Evolutionary conservation across 2,113 vertebrate genomes (phyloP), one percentile per base, ranked within the genome.

Genomic region (Atrichornis clamosus): DNA sequence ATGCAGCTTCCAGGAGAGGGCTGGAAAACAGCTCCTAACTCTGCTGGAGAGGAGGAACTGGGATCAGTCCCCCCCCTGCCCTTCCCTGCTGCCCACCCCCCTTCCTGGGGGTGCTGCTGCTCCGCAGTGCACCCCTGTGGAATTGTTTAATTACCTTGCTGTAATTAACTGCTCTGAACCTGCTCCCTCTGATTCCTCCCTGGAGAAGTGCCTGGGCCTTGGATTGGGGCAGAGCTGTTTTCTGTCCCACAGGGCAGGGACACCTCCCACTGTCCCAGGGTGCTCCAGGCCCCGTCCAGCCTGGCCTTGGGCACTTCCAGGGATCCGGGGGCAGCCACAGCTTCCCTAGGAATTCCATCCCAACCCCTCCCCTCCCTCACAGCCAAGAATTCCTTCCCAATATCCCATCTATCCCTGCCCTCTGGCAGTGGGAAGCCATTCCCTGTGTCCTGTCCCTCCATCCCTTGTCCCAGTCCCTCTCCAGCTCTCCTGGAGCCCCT

Each of bases 371-470:
- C 8, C 49, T 24, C 68, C 35, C 35, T 30, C 52, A 22, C 78
- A 67, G 72, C 3, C 52, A 50, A 32, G 13, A 76, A 67, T 50
- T 58, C 35, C 28, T 33, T n/a, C 59, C 70, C 70, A 41, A 20
- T 2, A 0, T 75, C 60, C 49, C n/a, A 55, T 1, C 33, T 13
- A 5, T 8, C 15, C 16, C 16, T 52, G 14, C 53, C 7, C 7
- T 59, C 22, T 49, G 1, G 6, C 27, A 37, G 0, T 1, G 0
- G 1, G 1, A 28, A 47, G 23, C 50, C 82, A 65, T 56, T 65
- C 60, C 50, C 82, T 58, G 70, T 3, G 6, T 65, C n/a, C 70
- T 58, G 42, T 58, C 82, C 82, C 50, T 65, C 60, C 50, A 30
- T 1, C 0, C 59, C 82, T 46, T 75, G 70, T 56, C 69, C 59